Evolutionary conservation across 2,797 vertebrate genomes (phyloP).

Genomic region (Sebastes nivosus): DNA sequence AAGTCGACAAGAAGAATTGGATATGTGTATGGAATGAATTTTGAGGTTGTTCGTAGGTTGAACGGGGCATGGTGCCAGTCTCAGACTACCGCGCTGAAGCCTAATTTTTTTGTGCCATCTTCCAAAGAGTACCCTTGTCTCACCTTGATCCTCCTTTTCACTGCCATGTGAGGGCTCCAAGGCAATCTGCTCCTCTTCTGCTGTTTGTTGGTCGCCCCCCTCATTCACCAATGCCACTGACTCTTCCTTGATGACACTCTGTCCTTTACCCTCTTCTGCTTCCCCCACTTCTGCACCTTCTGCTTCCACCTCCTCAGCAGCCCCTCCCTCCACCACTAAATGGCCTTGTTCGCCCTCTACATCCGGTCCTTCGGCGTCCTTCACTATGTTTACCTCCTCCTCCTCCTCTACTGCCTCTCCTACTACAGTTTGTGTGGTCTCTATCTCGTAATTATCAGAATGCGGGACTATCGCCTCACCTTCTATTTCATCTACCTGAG

Average conservation of each 20-base stretch:
- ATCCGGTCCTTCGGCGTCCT: conserved; percentile 9
- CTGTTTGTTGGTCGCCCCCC: conserved; percentile 25
- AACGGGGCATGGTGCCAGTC: neutral
- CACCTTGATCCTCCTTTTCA: conserved; percentile 63
- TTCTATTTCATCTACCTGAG: conserved; percentile 20
- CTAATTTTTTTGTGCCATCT: neutral
- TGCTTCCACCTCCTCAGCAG: conserved; percentile 15
- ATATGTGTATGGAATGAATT: neutral
- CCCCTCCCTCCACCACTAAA: conserved; percentile 35
- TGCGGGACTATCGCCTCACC: neutral
- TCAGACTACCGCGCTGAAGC: neutral
- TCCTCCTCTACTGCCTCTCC: conserved; percentile 37
- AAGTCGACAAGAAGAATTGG: neutral
- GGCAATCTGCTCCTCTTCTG: conserved; percentile 35
- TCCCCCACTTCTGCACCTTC: neutral
- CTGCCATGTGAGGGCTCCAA: conserved; percentile 22
- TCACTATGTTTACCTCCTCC: conserved; percentile 33
- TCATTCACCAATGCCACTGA: conserved; percentile 26
- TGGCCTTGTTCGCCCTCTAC: conserved; percentile 33
- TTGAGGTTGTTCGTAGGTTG: neutral
- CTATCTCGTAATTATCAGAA: conserved; percentile 35
- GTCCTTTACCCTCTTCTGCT: conserved; percentile 20
- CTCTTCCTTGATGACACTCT: conserved; percentile 25
- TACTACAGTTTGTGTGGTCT: conserved; percentile 42
- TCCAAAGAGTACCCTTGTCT: conserved; percentile 14